Conservation (phyloP, 2,113 vertebrate genomes). For the Cromileptes altivelis region DNA sequence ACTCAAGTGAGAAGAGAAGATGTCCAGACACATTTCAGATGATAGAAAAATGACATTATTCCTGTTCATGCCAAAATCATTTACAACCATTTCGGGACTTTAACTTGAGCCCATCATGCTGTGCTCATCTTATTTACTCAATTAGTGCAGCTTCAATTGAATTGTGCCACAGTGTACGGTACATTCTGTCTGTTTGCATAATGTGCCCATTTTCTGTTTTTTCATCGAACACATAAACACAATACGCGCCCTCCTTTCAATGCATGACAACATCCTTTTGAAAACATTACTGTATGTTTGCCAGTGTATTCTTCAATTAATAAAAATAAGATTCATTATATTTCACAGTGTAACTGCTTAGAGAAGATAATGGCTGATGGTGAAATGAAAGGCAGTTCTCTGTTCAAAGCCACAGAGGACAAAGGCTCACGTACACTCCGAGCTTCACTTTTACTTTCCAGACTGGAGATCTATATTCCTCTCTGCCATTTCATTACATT, state of each 20-base stretch:
- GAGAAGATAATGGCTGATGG: not conserved
- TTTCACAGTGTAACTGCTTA: not conserved
- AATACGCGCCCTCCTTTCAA: not conserved
- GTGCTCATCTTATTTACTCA: conserved; percentile 19
- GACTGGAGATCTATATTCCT: conserved; percentile 38
- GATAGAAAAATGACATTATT: not conserved
- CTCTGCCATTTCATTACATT: conserved; percentile 56
- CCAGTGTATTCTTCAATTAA: not conserved
- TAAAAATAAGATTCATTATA: not conserved
- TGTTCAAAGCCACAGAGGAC: conserved; percentile 1
- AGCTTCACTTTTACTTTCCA: conserved; percentile 21
- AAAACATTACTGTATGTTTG: not conserved
- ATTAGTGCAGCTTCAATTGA: conserved; percentile 23
- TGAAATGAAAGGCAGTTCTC: not conserved
- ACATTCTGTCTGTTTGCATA: conserved; percentile 17
- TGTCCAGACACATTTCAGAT: not conserved
- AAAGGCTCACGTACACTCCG: not conserved
- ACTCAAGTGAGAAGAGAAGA: conserved; percentile 19
- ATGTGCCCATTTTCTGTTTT: not conserved
- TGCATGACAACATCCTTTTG: not conserved
- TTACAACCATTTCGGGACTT: not conserved
- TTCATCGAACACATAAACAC: not conserved
- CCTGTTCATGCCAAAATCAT: not conserved
- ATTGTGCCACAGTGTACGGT: not conserved
- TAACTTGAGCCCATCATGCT: not conserved